Conservation (phyloP, 2,113 vertebrate genomes). For the Fulica atra region DNA sequence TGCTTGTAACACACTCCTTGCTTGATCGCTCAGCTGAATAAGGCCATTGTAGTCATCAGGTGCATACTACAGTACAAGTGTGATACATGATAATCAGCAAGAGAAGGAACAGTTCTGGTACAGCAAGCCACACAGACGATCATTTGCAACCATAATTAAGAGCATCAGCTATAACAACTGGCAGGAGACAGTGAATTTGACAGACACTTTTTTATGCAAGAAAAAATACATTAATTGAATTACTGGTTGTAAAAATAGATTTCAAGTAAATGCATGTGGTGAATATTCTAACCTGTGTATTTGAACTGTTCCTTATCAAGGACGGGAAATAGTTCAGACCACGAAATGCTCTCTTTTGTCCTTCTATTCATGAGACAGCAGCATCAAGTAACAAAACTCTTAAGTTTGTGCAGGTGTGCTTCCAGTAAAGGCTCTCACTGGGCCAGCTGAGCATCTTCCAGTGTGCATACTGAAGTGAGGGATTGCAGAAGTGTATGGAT, state of each 20-base stretch:
- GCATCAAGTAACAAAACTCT: background rate
- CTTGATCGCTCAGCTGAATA: conserved; percentile 92
- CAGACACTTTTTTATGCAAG: background rate
- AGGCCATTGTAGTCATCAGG: conserved; percentile 94
- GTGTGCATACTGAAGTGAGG: background rate
- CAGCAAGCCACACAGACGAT: conserved; percentile 41
- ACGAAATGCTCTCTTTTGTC: background rate
- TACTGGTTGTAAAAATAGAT: background rate
- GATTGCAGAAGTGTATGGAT: background rate
- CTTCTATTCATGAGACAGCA: background rate
- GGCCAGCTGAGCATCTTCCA: background rate
- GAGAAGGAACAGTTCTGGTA: conserved; percentile 32
- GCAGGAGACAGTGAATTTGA: conserved; percentile 46
- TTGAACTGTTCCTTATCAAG: background rate
- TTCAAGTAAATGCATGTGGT: background rate
- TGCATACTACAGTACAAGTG: conserved; percentile 88
- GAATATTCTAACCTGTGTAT: background rate
- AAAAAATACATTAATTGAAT: background rate
- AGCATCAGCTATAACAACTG: conserved; percentile 19
- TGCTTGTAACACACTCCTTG: conserved; percentile 93
- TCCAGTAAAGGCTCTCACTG: background rate
- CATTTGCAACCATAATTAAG: conserved; percentile 23
- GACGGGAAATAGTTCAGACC: background rate
- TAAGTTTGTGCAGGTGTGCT: background rate
- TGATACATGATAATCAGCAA: conserved; percentile 73